Conservation (phyloP, 2,888 invertebrate species). For the Dorcus hopei region DNA sequence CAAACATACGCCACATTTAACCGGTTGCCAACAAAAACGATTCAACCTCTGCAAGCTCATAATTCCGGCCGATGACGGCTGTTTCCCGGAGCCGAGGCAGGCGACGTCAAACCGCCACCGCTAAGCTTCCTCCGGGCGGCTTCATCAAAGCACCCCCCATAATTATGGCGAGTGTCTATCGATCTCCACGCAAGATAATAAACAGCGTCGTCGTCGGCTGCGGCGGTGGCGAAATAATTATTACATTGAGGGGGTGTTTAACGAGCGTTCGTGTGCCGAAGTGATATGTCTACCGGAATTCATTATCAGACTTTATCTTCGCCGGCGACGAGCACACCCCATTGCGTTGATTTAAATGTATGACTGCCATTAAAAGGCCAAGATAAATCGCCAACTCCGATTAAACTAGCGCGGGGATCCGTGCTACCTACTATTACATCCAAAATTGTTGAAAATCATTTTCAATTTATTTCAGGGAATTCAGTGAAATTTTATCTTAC, state of each 20-base stretch:
- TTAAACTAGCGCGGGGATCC: no score
- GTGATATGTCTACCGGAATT: constrained; percentile 15
- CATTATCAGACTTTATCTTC: constrained; percentile 14
- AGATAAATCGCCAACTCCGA: background rate
- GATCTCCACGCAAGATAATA: constrained; percentile 7
- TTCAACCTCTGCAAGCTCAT: background rate
- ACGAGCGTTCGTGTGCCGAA: constrained; percentile 14
- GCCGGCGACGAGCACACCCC: constrained; percentile 4
- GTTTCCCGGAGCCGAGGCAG: no score
- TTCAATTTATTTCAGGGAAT: no score
- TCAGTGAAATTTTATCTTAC: no score
- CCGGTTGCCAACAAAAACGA: background rate
- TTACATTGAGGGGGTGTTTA: constrained; percentile 9
- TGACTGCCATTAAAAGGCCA: background rate
- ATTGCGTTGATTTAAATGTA: constrained; percentile 14
- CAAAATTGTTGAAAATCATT: no score
- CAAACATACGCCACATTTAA: background rate
- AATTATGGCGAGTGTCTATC: no score
- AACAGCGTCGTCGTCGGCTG: constrained; percentile 3
- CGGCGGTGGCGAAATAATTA: constrained; percentile 1
- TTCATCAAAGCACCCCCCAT: no score
- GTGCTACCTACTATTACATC: no score
- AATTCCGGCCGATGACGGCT: no score
- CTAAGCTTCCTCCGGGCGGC: no score
- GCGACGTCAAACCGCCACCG: no score